These are phyloP conservation scores for Neoniphon sammara DNA, from an alignment of 2,797 vertebrate species.

Conservation along the genomic window DNA sequence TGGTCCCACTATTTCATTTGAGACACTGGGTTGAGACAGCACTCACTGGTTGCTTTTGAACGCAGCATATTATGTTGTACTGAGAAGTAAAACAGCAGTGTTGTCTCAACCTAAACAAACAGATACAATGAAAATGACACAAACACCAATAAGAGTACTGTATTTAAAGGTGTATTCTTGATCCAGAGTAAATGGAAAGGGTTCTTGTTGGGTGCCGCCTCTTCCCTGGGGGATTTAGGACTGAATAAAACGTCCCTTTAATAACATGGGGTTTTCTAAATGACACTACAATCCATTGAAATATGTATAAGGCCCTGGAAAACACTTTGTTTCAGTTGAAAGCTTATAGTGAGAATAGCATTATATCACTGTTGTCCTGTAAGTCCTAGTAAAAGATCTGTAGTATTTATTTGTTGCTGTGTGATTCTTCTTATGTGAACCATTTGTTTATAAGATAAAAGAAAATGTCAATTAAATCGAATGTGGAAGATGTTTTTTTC, in stretches of 20 bases:
- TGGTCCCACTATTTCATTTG: too few species aligned
- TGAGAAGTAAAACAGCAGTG: not conserved
- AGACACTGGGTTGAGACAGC: too few species aligned
- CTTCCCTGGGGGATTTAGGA: constrained; percentile 56
- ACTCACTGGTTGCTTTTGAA: not conserved
- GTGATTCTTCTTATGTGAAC: constrained; percentile 77
- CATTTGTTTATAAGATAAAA: constrained; percentile 79
- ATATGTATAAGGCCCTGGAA: constrained; percentile 56
- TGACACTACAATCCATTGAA: constrained; percentile 55
- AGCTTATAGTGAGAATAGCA: constrained; percentile 79
- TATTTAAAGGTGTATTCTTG: constrained; percentile 32
- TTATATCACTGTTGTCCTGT: constrained; percentile 83
- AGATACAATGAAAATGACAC: constrained; percentile 19
- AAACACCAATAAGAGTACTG: constrained; percentile 17
- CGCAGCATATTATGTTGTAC: not conserved
- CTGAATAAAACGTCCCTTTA: constrained; percentile 76
- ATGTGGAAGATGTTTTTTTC: constrained; percentile 80
- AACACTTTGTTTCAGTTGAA: constrained; percentile 65
- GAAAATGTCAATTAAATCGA: constrained; percentile 79
- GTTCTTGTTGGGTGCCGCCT: constrained; percentile 51
- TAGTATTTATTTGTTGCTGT: constrained; percentile 82
- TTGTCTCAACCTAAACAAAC: constrained; percentile 26
- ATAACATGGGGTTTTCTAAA: constrained; percentile 68
- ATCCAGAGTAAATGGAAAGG: constrained; percentile 31
- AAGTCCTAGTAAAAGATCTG: constrained; percentile 79